A percentile compares a stretch with the other conserved stretches of the same genome.
phyloP scores from a whole-genome alignment of 2,797 vertebrate genomes.

The Thaleichthys pacificus region DNA sequence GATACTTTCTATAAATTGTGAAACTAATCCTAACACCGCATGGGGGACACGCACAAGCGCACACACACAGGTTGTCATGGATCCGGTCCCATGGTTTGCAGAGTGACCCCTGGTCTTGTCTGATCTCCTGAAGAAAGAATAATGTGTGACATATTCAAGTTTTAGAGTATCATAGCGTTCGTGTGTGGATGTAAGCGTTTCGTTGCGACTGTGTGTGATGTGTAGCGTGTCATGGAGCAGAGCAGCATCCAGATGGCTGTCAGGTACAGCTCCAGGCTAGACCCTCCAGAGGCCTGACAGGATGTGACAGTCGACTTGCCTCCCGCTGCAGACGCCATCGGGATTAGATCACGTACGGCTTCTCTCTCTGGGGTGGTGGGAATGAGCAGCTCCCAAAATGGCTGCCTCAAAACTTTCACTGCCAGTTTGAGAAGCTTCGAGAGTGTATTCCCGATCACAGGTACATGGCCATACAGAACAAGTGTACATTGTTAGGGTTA shows the following conservation, averaged over 20 bases:
- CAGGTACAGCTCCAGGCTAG: conserved; percentile 46
- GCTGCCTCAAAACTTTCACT: not conserved
- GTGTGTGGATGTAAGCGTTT: conserved; percentile 10
- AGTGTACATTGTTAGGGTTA: too few relatives aligned
- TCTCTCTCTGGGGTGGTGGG: conserved; percentile 10
- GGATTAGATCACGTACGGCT: conserved; percentile 17
- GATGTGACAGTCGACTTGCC: conserved; percentile 24
- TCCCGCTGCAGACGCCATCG: conserved; percentile 11
- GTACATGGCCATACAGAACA: too few relatives aligned
- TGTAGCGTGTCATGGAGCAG: conserved; percentile 19
- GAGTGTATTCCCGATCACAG: too few relatives aligned
- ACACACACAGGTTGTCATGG: too few relatives aligned
- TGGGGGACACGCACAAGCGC: too few relatives aligned
- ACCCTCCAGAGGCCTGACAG: conserved; percentile 42
- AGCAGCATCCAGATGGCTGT: conserved; percentile 49
- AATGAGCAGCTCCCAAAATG: not conserved
- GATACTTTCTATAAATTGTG: too few relatives aligned
- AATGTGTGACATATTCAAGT: too few relatives aligned
- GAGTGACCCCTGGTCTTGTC: too few relatives aligned
- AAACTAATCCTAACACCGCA: too few relatives aligned
- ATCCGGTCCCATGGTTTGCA: too few relatives aligned
- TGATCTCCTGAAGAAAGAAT: too few relatives aligned
- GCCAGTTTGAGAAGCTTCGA: not conserved
- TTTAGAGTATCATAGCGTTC: not conserved
- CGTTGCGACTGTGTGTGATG: conserved; percentile 7